These are phyloP conservation scores for Vicugna pacos DNA, from an alignment of 2,113 vertebrate genomes.

Conservation along the genomic window DNA sequence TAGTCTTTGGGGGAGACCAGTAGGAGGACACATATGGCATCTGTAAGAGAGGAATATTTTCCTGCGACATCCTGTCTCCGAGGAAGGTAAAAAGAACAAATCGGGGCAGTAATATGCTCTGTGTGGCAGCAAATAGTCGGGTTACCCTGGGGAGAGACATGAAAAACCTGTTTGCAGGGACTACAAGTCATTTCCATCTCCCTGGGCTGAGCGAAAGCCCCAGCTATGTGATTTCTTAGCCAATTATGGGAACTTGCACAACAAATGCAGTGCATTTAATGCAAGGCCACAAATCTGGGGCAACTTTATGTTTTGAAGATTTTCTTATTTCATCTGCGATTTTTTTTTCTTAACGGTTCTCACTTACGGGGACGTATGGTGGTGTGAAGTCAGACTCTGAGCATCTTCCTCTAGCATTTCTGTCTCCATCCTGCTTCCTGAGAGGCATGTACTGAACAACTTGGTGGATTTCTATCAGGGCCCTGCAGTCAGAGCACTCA, in stretches of 20 bases:
- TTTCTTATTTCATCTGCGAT: constrained; percentile 59
- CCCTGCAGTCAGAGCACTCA: not conserved
- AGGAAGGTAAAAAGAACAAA: constrained; percentile 64
- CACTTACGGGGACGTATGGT: not conserved
- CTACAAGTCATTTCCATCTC: constrained; percentile 40
- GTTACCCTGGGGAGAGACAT: not conserved
- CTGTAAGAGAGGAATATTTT: constrained; percentile 20
- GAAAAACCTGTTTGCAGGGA: constrained; percentile 28
- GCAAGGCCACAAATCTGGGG: constrained; percentile 48
- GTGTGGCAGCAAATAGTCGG: constrained; percentile 54
- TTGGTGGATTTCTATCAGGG: not conserved
- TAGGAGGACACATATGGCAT: not conserved
- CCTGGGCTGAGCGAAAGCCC: constrained; percentile 12
- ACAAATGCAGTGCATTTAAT: constrained; percentile 54
- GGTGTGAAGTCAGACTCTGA: not conserved
- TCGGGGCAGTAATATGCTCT: constrained; percentile 17
- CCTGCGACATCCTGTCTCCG: not conserved
- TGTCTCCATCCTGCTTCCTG: not conserved
- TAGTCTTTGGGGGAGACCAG: not conserved
- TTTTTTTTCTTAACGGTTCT: not conserved
- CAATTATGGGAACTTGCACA: constrained; percentile 50
- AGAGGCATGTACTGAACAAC: not conserved
- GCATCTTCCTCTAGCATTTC: not conserved
- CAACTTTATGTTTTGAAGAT: constrained; percentile 53
- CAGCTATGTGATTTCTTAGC: constrained; percentile 48